Evolutionary conservation across 1,140 invertebrate genomes (phyloP), one percentile per base, ranked within the genome.

Genomic region (Drosophila orena): DNA sequence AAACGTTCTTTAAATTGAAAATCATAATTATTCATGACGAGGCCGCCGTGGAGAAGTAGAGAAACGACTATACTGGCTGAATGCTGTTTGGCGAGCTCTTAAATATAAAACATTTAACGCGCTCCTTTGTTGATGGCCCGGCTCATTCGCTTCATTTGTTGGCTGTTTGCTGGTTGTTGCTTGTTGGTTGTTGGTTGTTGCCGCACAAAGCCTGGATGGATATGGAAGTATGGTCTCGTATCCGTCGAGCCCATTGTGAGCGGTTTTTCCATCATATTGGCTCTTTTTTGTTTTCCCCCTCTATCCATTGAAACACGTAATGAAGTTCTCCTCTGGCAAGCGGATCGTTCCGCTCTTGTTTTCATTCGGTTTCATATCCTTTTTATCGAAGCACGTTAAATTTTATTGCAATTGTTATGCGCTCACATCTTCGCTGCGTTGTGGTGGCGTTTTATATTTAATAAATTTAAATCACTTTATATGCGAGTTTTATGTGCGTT

Each of bases 401-500:
- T 89, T 88, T 88, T 83, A 88, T 88, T 88, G 79, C 84, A 84
- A 88, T 89, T 88, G 79, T 88, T 88, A 88, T 88, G 84, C 64
- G 79, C 59, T 75, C 77, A 64, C 84, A 89, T 84, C 83, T 86
- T 83, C 64, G 47, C 22, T 46, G 37, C 46, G 47, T 30, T 47
- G 72, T 52, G 60, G 75, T 62, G 65, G 72, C 65, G 76, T 78
- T 89, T 84, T 89, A 89, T 89, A 89, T 89, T 89, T 89, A 89
- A 89, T 89, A 89, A 89, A 89, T 89, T 89, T 89, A 89, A 89
- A 89, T 89, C 84, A 89, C 84, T 89, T 90, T 89, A 88, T 88
- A 88, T 88, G 85, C 55, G 84, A 88, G 84, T 88, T 88, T 88
- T 88, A 88, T 88, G 84, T 89, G 84, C 84, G 84, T 88, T 88